Evolutionary conservation across 2,888 invertebrate species (phyloP).

Genomic region (Drosophila siamana): DNA sequence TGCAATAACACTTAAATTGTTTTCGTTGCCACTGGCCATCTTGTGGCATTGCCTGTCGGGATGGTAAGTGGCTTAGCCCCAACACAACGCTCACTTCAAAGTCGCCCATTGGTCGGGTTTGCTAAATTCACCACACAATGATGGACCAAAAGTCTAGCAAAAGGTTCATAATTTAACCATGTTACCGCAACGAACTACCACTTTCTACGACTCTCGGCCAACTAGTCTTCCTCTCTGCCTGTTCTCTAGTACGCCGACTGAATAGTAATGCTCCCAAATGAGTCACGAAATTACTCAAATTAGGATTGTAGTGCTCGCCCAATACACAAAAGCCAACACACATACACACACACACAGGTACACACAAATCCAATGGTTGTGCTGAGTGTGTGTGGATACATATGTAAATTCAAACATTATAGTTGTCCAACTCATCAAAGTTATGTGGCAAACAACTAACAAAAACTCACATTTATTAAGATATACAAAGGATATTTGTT

Average conservation of each 20-base stretch:
- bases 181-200: conserved; percentile 45
- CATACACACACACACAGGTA: conserved; percentile 1
- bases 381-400: not conserved
- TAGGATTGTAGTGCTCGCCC: conserved; percentile 43
- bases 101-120: conserved; percentile 25
- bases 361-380: not conserved
- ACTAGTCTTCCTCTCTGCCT: not conserved
- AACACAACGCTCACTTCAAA: conserved; percentile 22
- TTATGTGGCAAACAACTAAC: too few relatives aligned
- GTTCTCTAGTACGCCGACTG: conserved; percentile 54
- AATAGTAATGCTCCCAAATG: conserved; percentile 74
- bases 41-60: conserved; percentile 45
- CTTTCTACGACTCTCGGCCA: conserved; percentile 3
- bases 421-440: not conserved
- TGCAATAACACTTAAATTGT: conserved; percentile 79
- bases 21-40: conserved; percentile 57
- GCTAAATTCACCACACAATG: conserved; percentile 29
- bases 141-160: conserved; percentile 8
- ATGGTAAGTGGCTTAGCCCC: conserved; percentile 53
- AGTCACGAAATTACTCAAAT: conserved; percentile 69
- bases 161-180: conserved; percentile 69
- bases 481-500: too few relatives aligned
- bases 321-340: conserved; percentile 28
- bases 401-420: conserved; percentile 46
- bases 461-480: too few relatives aligned